Evolutionary conservation across 2,888 invertebrate genomes (phyloP).

Genomic region (Amphipyra tragopoginis): DNA sequence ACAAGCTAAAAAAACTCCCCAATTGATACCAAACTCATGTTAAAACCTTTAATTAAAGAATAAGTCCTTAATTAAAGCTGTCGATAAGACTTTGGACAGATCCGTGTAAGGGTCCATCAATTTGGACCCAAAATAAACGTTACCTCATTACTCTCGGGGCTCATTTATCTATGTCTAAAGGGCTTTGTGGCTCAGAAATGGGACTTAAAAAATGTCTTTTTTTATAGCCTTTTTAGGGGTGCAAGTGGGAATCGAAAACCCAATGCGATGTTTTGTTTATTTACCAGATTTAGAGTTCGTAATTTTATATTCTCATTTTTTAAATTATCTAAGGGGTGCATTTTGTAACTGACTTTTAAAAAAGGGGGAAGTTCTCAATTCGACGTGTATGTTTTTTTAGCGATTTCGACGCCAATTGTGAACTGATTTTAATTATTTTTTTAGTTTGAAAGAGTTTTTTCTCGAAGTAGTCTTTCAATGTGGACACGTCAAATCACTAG

Average conservation of each 20-base stretch:
- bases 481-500: too few species aligned
- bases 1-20: background rate
- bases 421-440: too few species aligned
- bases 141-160: conserved; percentile 68
- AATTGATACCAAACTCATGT: conserved; percentile 32
- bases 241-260: conserved; percentile 29
- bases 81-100: conserved; percentile 61
- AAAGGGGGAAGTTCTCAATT: too few species aligned
- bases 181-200: conserved; percentile 62
- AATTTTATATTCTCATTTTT: background rate
- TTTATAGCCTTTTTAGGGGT: conserved; percentile 38
- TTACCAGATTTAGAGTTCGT: background rate
- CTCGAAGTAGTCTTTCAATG: too few species aligned
- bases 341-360: too few species aligned
- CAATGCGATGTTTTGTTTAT: conserved; percentile 32
- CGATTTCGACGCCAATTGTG: too few species aligned
- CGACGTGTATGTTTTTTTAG: too few species aligned
- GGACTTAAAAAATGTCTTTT: conserved; percentile 63
- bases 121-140: conserved; percentile 74
- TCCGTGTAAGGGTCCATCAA: conserved; percentile 67
- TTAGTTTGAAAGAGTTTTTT: too few species aligned
- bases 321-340: too few species aligned
- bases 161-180: conserved; percentile 72
- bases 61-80: conserved; percentile 55
- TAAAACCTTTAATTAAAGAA: conserved; percentile 56